Evolutionary conservation across 2,888 invertebrate genomes (phyloP), one percentile per base, ranked within the genome.

Genomic region (Hydroisotoma schaefferi): DNA sequence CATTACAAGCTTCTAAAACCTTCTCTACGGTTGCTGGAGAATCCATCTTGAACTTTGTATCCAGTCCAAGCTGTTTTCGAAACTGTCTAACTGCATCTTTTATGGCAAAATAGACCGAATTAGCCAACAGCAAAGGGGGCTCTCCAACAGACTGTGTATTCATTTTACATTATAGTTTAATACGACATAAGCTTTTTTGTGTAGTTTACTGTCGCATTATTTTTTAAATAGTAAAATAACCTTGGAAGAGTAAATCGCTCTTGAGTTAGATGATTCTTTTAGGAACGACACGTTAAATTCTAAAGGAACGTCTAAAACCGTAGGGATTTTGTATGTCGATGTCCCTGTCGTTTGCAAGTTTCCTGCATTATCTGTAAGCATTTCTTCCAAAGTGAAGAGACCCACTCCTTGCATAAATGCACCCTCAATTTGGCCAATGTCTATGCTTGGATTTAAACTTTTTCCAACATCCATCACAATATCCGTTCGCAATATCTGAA

Each of bases 381-480:
- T 79, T 76, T 95, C 94, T 78, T 97, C 97, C 74, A 95, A 79
- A 0, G 90, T 89, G 73, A 90, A 94, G 55, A 97, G 77, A 1
- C 95, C 97, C 73, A 93, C 92, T 0, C 97, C 97, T 81, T 94
- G 94, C 75, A 92, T 82, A 74, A 94, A 97, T 0, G 83, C 95
- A 2, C 97, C 97, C 79, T 97, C 97, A n/a, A 97, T 87, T 40
- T 26, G 29, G 18, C 51, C 49, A 18, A 49, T 27, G 74, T 97
- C 97, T 67, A 97, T 92, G 1, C 94, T 94, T 2, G 97, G 97
- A 78, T 97, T 97, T 58, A 97, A 79, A 77, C 94, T 94, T 71
- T 90, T 86, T 0, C 95, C 95, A 69, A 95, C 82, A 79, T 97
- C 97, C 94, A 97, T 95, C 0, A 97, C 94, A 72, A 97, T 94